Evolutionary conservation across 2,113 vertebrate species (phyloP).

Genomic region (Laticauda colubrina): DNA sequence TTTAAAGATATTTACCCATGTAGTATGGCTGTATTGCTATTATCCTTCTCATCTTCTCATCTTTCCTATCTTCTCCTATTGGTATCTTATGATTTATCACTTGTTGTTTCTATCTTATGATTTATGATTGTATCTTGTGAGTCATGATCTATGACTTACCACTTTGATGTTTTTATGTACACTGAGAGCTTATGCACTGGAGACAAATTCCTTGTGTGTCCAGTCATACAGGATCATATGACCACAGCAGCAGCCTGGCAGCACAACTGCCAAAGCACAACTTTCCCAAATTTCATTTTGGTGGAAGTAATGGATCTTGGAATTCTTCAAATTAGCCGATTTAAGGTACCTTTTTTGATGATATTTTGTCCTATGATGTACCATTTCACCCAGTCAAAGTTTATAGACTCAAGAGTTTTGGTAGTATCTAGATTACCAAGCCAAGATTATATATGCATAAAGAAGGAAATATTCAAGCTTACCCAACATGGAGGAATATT

Average conservation of each 20-base stretch:
- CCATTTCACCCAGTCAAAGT: not conserved
- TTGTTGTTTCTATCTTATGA: not conserved
- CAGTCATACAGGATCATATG: not conserved
- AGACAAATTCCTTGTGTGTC: not conserved
- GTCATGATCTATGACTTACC: too few species aligned
- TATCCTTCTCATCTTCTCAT: too few species aligned
- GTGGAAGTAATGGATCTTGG: not conserved
- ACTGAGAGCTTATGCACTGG: not conserved
- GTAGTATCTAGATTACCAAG: not conserved
- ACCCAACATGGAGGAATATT: not conserved
- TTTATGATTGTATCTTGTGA: not conserved
- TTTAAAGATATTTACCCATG: not conserved
- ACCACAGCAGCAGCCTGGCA: not conserved
- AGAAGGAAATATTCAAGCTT: not conserved
- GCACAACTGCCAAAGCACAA: not conserved
- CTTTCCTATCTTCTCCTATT: not conserved
- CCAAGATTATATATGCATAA: not conserved
- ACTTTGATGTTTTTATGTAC: not conserved
- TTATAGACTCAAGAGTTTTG: not conserved
- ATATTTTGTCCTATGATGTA: not conserved
- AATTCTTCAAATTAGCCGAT: not conserved
- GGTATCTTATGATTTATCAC: not conserved
- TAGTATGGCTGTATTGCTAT: not conserved
- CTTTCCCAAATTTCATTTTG: not conserved
- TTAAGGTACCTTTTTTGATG: not conserved